Base-by-base conservation (phyloP, 2,888 invertebrate genomes). In the Isoperla grammatica region DNA sequence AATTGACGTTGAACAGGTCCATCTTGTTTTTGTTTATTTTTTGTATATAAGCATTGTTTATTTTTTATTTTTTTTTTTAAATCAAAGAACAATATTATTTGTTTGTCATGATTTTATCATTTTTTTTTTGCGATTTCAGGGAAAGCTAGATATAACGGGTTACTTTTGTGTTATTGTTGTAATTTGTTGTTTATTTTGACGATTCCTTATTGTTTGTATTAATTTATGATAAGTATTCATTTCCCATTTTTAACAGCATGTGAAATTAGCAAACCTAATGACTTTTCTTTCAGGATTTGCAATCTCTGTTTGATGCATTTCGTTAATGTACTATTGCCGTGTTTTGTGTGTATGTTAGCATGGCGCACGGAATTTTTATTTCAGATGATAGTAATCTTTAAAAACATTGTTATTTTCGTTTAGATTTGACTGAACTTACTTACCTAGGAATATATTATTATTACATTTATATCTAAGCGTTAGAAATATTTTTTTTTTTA, bases 1-100 rank as follows among this genome's bases (percentile, higher is more conserved):
- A 53, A 53, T 53, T 53, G 53, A 53, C 53, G 53, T 15, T 15
- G 37, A 37, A 53, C 53, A 53, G 53, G 53, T 53, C 53, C 17
- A 35, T 53, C 35, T 53, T 11, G 29, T 50, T 8, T 22, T 48
- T 29, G 48, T 22, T 48, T 48, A 20, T 48, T 6, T 48, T 45
- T 39, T 39, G 39, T 37, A 15, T 15, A 15, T 39, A 35, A 50
- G 49, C 29, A 13, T 13, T 48, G 23, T 29, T 13, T 29, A 23
- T 12, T 35, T 50, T 50, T 15, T 13, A 6, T 29, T 50, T 11
- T 17, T 3, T 29, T 29, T 35, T 15, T 50, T 50, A 20, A 29
- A 50, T 29, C 23, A 15, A 35, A 29, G 49, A 15, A 20, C 15
- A 13, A 35, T 5, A 15, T 17, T 50, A 20, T 23, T 29, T n/a